Conservation (phyloP, 64 coral and sea anemone genomes). For the Stichodactyla mertensii region DNA sequence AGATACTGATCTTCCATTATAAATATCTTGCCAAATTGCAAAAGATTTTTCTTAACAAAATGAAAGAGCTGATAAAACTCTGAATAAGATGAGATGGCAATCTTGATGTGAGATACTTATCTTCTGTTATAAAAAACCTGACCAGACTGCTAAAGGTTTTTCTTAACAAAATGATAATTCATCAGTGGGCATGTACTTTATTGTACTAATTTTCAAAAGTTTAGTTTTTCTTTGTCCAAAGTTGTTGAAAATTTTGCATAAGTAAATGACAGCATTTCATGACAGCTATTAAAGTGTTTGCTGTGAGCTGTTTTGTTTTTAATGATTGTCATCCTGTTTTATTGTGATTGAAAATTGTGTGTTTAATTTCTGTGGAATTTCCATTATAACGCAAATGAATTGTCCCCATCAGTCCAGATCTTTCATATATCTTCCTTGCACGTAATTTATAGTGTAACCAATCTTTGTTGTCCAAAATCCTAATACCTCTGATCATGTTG, state of each 20-base stretch:
- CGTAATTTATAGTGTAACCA: not conserved
- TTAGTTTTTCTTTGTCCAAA: not conserved
- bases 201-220: not conserved
- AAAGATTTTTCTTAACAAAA: not conserved
- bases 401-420: not conserved
- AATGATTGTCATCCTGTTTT: not conserved
- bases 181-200: not conserved
- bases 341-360: not conserved
- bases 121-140: not conserved
- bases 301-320: not conserved
- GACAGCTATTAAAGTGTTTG: not conserved
- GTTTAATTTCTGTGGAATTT: conserved; percentile 2
- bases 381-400: not conserved
- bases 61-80: not conserved
- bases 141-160: not conserved
- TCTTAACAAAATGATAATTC: not conserved
- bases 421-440: not conserved
- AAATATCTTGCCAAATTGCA: not conserved
- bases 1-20: not conserved
- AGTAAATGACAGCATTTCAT: not conserved
- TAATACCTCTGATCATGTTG: not conserved
- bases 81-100: not conserved
- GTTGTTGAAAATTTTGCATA: not conserved
- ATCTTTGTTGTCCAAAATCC: not conserved
- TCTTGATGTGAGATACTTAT: not conserved